Conservation (phyloP, 1,140 invertebrate species). For the Sminthurinus signatus region DNA sequence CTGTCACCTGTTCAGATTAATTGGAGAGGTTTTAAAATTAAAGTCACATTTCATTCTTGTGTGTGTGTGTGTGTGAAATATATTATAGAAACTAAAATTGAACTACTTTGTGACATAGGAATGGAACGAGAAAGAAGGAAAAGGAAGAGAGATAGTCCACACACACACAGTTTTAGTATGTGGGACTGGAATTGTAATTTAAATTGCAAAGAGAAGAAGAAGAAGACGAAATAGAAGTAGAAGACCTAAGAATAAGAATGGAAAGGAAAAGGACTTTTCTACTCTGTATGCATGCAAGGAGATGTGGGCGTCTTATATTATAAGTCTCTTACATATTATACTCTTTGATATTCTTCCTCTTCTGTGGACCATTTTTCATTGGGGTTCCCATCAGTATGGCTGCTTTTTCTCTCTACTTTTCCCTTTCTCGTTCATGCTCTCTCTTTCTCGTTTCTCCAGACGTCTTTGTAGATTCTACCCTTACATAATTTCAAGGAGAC, state of each 20-base stretch:
- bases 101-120: background rate
- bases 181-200: constrained; percentile 11
- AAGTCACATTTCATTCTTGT: constrained; percentile 34
- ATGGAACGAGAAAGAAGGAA: background rate
- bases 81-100: no score
- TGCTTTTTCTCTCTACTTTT: background rate
- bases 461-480: background rate
- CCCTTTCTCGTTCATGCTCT: background rate
- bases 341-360: constrained; percentile 4
- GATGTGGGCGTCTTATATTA: constrained; percentile 11
- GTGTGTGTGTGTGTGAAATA: constrained; percentile 25
- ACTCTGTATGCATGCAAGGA: constrained; percentile 6
- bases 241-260: background rate
- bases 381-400: constrained; percentile 1
- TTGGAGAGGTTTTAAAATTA: constrained; percentile 29
- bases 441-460: background rate
- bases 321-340: no score
- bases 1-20: constrained; percentile 23
- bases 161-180: background rate
- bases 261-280: constrained; percentile 3
- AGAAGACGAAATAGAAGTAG: background rate
- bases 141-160: background rate
- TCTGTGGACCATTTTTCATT: constrained; percentile 7
- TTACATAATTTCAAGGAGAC: background rate
- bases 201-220: background rate